A percentile compares a stretch with the other conserved stretches of the same genome.
Evolutionary conservation across 2,888 invertebrate genomes (phyloP).

Genomic region (Pterostichus niger): DNA sequence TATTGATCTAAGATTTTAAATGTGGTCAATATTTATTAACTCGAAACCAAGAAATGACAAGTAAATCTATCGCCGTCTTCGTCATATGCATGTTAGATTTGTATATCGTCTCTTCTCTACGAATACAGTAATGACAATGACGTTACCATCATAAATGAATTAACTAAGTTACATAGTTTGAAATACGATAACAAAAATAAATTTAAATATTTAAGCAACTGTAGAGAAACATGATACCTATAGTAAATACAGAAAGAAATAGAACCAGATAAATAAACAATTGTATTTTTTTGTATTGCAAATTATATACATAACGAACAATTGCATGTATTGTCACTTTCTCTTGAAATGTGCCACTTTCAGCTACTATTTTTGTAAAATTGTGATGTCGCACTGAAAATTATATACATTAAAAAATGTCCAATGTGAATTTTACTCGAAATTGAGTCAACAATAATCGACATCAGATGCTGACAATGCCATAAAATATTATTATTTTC

Average conservation of each 20-base stretch:
- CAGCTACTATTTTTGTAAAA: constrained; percentile 30
- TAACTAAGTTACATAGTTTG: no score
- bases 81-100: no score
- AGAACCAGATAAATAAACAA: constrained; percentile 16
- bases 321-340: constrained; percentile 51
- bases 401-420: constrained; percentile 32
- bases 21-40: no score
- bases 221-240: no score
- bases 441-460: constrained; percentile 46
- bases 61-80: no score
- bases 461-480: constrained; percentile 58
- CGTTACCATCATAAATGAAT: no score
- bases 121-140: no score
- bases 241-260: background rate
- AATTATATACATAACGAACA: background rate
- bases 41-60: no score
- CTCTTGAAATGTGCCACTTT: constrained; percentile 39
- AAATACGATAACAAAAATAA: no score
- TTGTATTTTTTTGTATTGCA: constrained; percentile 14
- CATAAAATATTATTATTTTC: constrained; percentile 42
- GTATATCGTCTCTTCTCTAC: no score
- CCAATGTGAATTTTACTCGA: constrained; percentile 1
- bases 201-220: no score
- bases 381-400: constrained; percentile 36
- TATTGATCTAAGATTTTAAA: no score